Percentiles rank a stretch among this genome's conserved stretches.
Conservation (phyloP, 2,888 invertebrate species). For the Ectemnius continuus region DNA sequence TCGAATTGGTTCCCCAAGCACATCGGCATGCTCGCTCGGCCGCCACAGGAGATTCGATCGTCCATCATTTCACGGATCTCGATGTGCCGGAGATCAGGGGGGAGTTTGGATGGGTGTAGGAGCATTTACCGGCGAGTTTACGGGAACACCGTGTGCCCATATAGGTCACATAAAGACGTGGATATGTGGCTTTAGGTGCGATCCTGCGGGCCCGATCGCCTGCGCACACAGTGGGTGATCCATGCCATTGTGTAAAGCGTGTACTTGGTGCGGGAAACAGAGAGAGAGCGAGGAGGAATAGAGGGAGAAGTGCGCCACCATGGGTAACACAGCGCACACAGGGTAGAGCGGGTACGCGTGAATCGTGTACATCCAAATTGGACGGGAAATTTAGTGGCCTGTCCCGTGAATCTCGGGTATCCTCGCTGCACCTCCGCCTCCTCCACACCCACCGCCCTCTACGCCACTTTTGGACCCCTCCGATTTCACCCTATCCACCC, state of each 20-base stretch:
- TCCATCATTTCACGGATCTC: neutral
- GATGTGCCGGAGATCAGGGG: neutral
- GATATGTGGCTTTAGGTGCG: constrained; percentile 50
- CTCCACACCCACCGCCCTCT: neutral
- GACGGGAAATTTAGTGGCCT: constrained; percentile 76
- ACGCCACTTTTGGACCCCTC: constrained; percentile 12
- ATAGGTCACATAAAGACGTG: constrained; percentile 41
- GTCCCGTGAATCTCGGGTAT: constrained; percentile 66
- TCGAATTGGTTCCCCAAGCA: neutral
- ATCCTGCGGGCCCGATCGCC: constrained; percentile 45
- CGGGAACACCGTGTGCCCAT: constrained; percentile 12
- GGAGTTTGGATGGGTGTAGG: constrained; percentile 11
- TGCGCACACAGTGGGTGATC: constrained; percentile 46
- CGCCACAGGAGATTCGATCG: neutral
- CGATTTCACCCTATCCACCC: neutral
- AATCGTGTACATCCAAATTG: constrained; percentile 74
- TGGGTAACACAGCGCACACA: constrained; percentile 37
- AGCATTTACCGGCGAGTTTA: constrained; percentile 5
- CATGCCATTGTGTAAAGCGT: constrained; percentile 45
- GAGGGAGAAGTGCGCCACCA: neutral
- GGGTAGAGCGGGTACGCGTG: constrained; percentile 48
- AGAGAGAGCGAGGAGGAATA: neutral
- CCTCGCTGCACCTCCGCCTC: constrained; percentile 38
- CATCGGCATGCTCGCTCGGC: neutral
- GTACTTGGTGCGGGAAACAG: constrained; percentile 13